Evolutionary conservation across 2,888 invertebrate species (phyloP).

Genomic region (Coremacera marginata): DNA sequence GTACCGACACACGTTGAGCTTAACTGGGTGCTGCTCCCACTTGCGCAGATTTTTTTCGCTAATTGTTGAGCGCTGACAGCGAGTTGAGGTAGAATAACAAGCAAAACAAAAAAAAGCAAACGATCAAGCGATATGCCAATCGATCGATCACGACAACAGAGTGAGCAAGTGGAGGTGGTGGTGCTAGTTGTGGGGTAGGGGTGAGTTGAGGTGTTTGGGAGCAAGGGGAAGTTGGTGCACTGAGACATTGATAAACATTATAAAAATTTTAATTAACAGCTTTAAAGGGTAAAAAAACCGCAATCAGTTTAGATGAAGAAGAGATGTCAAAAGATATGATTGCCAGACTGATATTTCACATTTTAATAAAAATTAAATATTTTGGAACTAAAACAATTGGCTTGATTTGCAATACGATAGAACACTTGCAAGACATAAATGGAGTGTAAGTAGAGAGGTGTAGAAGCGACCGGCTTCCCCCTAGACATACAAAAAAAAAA

Average conservation of each 20-base stretch:
- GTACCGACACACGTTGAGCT: slow-evolving; percentile 18
- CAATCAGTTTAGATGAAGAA: too few relatives aligned
- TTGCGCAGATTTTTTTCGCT: slow-evolving; percentile 52
- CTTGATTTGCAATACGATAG: too few relatives aligned
- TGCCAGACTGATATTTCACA: too few relatives aligned
- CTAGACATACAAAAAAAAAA: too few relatives aligned
- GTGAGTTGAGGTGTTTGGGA: background rate
- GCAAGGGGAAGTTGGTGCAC: background rate
- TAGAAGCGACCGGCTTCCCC: too few relatives aligned
- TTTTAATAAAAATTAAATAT: too few relatives aligned
- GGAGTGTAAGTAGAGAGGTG: too few relatives aligned
- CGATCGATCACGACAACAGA: slow-evolving; percentile 25
- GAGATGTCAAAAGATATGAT: too few relatives aligned
- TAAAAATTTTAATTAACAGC: too few relatives aligned
- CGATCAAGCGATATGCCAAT: background rate
- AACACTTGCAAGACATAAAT: too few relatives aligned
- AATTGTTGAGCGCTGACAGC: slow-evolving; percentile 40
- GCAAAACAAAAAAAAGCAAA: background rate
- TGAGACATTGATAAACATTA: background rate
- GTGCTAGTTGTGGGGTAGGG: background rate
- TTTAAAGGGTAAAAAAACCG: too few relatives aligned
- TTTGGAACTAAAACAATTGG: too few relatives aligned
- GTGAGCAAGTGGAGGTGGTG: background rate
- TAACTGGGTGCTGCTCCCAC: slow-evolving; percentile 48
- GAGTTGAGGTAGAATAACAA: background rate